Evolutionary conservation across 2,797 vertebrate genomes (phyloP).

Genomic region (Crax fasciolata): DNA sequence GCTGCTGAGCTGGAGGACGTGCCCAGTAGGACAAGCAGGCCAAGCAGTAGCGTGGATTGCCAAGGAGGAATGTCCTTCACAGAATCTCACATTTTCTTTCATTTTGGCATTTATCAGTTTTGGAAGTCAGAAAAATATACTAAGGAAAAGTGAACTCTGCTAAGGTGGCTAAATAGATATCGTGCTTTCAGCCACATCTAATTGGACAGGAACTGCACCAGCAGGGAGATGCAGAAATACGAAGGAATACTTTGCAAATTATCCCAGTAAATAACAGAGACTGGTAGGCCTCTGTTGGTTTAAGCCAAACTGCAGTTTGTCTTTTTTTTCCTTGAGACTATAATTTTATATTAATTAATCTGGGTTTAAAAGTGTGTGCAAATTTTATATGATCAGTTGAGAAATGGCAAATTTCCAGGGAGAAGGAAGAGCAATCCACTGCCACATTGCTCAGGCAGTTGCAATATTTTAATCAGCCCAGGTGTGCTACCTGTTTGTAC

Average conservation of each 20-base stretch:
- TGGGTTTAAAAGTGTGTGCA: not conserved
- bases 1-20: not conserved
- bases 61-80: not conserved
- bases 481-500: not conserved
- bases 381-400: not conserved
- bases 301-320: not conserved
- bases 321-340: not conserved
- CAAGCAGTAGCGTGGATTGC: not conserved
- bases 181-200: not conserved
- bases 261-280: not conserved
- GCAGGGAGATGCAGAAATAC: not conserved
- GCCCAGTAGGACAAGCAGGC: not conserved
- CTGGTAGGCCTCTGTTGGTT: slow-evolving; percentile 16
- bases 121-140: not conserved
- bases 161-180: not conserved
- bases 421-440: not conserved
- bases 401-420: not conserved
- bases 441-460: not conserved
- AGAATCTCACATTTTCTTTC: not conserved
- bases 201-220: not conserved
- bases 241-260: not conserved
- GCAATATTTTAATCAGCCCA: slow-evolving; percentile 22
- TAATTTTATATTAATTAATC: slow-evolving; percentile 14
- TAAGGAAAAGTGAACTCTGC: not conserved
- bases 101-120: not conserved